phyloP scores from a whole-genome alignment of 2,797 vertebrate species.

The Acrossocheilus wenchowensis region DNA sequence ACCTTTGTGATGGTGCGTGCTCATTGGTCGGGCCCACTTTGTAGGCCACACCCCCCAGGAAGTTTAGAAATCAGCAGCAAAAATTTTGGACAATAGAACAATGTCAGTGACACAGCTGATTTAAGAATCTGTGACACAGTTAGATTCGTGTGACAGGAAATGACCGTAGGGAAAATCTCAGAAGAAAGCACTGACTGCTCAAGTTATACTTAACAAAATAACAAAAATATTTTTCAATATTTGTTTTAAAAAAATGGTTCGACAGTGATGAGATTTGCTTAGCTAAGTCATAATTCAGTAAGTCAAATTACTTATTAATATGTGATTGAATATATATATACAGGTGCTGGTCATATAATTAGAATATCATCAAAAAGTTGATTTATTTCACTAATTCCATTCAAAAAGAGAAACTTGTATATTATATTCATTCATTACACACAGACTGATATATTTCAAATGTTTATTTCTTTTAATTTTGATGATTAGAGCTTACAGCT shows the following conservation, averaged over 20 bases:
- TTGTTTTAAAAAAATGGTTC: not conserved
- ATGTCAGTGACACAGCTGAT: not conserved
- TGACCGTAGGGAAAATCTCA: not conserved
- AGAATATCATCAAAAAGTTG: too few species aligned
- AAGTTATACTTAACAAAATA: not conserved
- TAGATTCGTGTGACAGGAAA: constrained; percentile 25
- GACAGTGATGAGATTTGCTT: not conserved
- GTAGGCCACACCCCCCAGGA: constrained; percentile 28
- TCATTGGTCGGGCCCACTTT: constrained; percentile 13
- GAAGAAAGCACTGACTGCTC: not conserved
- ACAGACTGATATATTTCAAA: too few species aligned
- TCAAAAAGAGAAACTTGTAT: too few species aligned
- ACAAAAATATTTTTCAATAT: not conserved
- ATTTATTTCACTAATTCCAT: too few species aligned
- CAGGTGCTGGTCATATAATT: too few species aligned
- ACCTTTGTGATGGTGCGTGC: not conserved
- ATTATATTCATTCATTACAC: too few species aligned
- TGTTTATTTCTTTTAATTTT: too few species aligned
- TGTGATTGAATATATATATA: too few species aligned
- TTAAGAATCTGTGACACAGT: constrained; percentile 9
- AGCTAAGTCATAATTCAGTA: not conserved
- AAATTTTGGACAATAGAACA: constrained; percentile 22
- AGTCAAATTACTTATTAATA: too few species aligned
- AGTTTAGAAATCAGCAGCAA: constrained; percentile 31
- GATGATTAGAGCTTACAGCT: too few species aligned